Evolutionary conservation across 2,797 vertebrate genomes (phyloP), one percentile per base, ranked within the genome.

Genomic region (Crenuchus spilurus): DNA sequence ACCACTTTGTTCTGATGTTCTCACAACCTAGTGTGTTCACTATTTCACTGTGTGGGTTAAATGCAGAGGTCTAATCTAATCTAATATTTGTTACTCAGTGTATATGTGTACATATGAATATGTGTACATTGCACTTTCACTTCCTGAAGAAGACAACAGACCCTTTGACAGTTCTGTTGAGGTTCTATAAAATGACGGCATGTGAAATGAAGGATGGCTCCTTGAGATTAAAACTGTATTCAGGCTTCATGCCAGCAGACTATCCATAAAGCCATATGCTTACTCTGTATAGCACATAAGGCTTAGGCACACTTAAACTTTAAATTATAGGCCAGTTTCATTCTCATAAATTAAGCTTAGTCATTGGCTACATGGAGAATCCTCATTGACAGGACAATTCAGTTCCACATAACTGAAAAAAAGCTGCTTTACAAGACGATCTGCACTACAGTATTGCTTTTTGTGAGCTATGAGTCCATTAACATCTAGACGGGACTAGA

Each of bases 381-480:
- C 9, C 9, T 13, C 49, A 55, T 9, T 41, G 49, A 41, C 22
- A 39, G 57, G 11, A 20, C 20, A 41, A 7, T 24, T 24, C 35
- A 6, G 1, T 6, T n/a, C 44, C 18, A 66, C 2, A 37, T 9
- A 8, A 39, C 31, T 20, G 52, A 26, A 31, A 26, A 31, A 70
- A 44, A 46, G 13, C 39, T 31, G 61, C 20, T 13, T 8, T 16
- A 20, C 11, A 64, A 42, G 4, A 13, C 6, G 4, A 13, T 11
- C 37, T 22, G 2, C 1, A 1, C 22, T 42, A 41, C 22, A 62
- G 2, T 20, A 41, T 41, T 61, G 22, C 39, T 35, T 41, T 55
- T 42, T 28, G 66, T 70, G 67, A 57, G 67, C 52, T 57, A 57
- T 70, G 28, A 70, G 67, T 57, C 67, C 28, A 70, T 70, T 70